Percentiles rank a stretch among this genome's conserved stretches.
phyloP scores from a whole-genome alignment of 2,888 invertebrate species.

The Tineola bisselliella region DNA sequence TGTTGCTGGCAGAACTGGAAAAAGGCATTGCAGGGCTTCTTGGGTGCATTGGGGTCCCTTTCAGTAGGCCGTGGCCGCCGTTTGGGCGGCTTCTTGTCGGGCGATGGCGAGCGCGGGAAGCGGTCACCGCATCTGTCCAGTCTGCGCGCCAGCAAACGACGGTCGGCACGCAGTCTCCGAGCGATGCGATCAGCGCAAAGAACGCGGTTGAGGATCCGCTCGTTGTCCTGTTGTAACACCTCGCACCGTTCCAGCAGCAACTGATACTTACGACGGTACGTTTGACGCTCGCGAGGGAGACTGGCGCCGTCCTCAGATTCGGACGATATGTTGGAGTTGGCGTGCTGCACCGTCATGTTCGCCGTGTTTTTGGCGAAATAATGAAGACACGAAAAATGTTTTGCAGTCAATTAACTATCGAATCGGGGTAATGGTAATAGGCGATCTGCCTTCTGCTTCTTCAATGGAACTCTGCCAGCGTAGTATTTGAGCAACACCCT shows the following conservation, averaged over 20 bases:
- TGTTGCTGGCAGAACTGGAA: constrained; percentile 85
- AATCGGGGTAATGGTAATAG: no score
- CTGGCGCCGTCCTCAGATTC: constrained; percentile 66
- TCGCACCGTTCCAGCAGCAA: constrained; percentile 78
- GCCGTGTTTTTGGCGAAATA: no score
- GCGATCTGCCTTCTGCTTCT: no score
- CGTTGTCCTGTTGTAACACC: constrained; percentile 80
- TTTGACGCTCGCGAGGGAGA: constrained; percentile 70
- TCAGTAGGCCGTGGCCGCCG: constrained; percentile 25
- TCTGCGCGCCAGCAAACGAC: constrained; percentile 64
- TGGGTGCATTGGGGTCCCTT: constrained; percentile 79
- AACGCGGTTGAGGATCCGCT: constrained; percentile 69
- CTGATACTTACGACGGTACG: constrained; percentile 79
- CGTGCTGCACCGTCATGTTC: constrained; percentile 61
- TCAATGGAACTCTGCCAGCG: no score
- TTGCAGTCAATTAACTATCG: no score
- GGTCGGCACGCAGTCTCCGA: constrained; percentile 32
- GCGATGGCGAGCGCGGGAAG: constrained; percentile 26
- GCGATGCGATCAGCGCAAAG: not conserved
- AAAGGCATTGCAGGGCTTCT: constrained; percentile 82
- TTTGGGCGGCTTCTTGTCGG: not conserved
- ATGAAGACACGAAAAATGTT: no score
- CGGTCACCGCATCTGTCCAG: constrained; percentile 61
- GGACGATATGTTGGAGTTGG: constrained; percentile 65
- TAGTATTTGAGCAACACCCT: no score